Base-by-base conservation (phyloP, 2,797 vertebrate species). In the Mormyrops attenuatus region DNA sequence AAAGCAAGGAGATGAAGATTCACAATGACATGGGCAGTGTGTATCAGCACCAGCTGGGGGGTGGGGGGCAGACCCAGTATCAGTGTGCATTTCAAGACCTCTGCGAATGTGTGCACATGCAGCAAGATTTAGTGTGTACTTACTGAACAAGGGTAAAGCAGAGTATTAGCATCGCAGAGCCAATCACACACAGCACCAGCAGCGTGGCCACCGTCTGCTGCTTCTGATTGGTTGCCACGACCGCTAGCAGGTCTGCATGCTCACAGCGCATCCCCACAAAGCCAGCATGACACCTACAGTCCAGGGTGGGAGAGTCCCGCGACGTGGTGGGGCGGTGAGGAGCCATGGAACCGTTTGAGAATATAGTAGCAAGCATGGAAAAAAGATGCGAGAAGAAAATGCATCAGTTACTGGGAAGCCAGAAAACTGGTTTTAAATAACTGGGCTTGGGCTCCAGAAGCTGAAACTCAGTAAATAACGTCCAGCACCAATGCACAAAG, bases 221-320 rank as follows among this genome's bases (percentile, higher is more conserved):
- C 91, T 97, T 97, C 95, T 99, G 97, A 91, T 96, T 98, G 88
- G 97, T 97, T 0, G 98, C 98, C 41, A 99, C 98, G 8, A 99
- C 98, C 0, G 98, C 98, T 17, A 99, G 95, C 55, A 99, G 97
- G 93, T 99, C 98, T 0, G 97, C 98, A 0, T 98, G 97, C 89
- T 99, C 98, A 89, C 98, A 99, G 55, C 98, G 97, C 0, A 96
- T 95, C 50, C 98, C 98, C 0, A 98, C 93, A 0, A 96, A 99
- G 8, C 98, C 98, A 0, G 94, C 94, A 77, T 97, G 96, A 92
- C 98, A 99, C 90, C 98, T 99, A 94, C 3, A 41, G n/a, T 55
- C 15, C 41, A 89, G 84, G 15, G 50, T 2, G 66, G 17, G 57
- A 89, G 66, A 5, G 55, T 6, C 69, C 8, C 3, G 8, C 1